Evolutionary conservation across 23 tunicate species (phyloP), one percentile per base, ranked within the genome.

Genomic region (Styela clava): DNA sequence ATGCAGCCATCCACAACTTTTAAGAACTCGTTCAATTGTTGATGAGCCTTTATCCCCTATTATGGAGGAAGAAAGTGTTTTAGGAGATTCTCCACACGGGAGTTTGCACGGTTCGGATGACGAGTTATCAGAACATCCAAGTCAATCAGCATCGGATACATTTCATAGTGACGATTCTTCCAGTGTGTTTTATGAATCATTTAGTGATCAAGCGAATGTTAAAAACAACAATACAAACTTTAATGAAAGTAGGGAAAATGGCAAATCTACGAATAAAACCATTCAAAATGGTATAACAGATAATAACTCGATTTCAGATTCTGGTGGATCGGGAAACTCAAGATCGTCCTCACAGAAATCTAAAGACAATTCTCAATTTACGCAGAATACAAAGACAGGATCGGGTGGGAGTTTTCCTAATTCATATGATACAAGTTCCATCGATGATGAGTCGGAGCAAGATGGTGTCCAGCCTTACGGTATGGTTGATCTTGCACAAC

Each of bases 21-120:
- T 82, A 23, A 62, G 98, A 34, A 83, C 93, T 2, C 68, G 89
- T 35, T 80, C 87, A 29, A 73, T 93, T 3, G 93, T 93, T 0
- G 98, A 93, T 44, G 98, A 93, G 56, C 98, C 98, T 34, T 62
- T 93, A 2, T 92, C 98, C 61, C 98, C 98, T 7, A 93, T 93
- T 26, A 74, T 87, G 20, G 98, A 93, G 76, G 98, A 93, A 74
- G 98, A 88, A 73, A 86, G 88, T 69, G 74, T 82, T 3, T 83
- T 62, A 64, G 87, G 85, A 3, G 86, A 79, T 30, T 93, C 98
- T 7, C 86, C 98, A 7, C 68, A 86, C 3, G 78, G 84, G 30
- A 86, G 83, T 33, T 83, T 86, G 5, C 84, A 74, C 21, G 93
- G 79, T 23, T 83, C 88, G 2, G 87, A 79, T 27, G 93, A 88